These are phyloP conservation scores for Zophobas atratus DNA, from an alignment of 1,140 invertebrate species.

Conservation along the genomic window DNA sequence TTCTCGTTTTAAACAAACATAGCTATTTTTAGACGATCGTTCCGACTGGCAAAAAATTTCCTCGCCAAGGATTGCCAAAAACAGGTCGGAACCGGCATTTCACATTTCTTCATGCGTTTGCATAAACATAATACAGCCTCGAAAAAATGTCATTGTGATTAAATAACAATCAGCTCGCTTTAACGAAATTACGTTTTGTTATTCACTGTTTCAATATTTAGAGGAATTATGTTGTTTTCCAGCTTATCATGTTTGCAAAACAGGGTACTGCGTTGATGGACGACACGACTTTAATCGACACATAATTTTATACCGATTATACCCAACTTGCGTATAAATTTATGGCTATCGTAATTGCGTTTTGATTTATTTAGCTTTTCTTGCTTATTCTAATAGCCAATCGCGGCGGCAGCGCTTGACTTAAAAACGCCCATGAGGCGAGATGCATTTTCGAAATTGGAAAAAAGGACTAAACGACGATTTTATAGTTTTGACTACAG, in stretches of 20 bases:
- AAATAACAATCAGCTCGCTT: conserved; percentile 1
- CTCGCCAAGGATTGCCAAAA: background rate
- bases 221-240: conserved; percentile 27
- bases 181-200: background rate
- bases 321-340: conserved; percentile 25
- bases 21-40: background rate
- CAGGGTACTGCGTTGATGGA: conserved; percentile 28
- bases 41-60: background rate
- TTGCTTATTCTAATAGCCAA: conserved; percentile 5
- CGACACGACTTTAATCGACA: conserved; percentile 41
- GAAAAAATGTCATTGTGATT: conserved; percentile 3
- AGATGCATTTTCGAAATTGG: no score
- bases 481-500: no score
- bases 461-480: no score
- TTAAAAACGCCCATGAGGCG: no score
- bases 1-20: background rate
- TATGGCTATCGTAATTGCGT: conserved; percentile 30
- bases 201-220: conserved; percentile 16
- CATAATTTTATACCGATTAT: conserved; percentile 40
- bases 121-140: background rate
- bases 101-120: conserved; percentile 6
- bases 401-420: no score
- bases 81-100: conserved; percentile 1
- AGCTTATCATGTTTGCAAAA: conserved; percentile 34
- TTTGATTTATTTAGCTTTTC: conserved; percentile 31